Evolutionary conservation across 2,113 vertebrate genomes (phyloP).

Genomic region (Tachycineta bicolor): DNA sequence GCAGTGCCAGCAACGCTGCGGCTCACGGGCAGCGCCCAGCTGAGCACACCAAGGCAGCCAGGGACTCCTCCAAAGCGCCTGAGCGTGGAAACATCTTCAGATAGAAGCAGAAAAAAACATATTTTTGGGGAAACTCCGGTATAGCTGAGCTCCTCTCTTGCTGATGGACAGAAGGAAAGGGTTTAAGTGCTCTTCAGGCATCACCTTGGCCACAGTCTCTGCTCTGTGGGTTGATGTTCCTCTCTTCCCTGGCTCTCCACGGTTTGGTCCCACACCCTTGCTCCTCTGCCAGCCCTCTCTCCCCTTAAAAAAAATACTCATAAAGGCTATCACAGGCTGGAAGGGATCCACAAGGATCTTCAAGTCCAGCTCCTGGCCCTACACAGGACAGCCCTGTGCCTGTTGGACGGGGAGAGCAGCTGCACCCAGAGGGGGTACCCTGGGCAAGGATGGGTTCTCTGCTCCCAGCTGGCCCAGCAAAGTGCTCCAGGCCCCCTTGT

Average conservation of each 20-base stretch:
- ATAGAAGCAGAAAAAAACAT: not conserved
- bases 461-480: not conserved
- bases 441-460: not conserved
- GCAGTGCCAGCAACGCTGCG: fast-evolving
- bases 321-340: too few species aligned
- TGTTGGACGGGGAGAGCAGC: too few species aligned
- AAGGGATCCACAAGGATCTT: not conserved
- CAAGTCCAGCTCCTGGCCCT: not conserved
- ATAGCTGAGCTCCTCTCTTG: not conserved
- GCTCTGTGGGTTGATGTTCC: not conserved
- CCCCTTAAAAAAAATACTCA: fast-evolving
- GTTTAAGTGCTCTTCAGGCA: not conserved
- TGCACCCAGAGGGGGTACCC: not conserved
- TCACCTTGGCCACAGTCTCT: not conserved
- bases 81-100: not conserved
- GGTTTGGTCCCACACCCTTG: not conserved
- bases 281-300: not conserved
- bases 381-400: not conserved
- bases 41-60: not conserved
- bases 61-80: not conserved
- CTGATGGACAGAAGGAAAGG: not conserved
- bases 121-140: fast-evolving
- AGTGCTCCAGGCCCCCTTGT: not conserved
- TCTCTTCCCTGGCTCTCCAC: not conserved
- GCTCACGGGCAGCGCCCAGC: fast-evolving